Evolutionary conservation across 2,888 invertebrate species (phyloP).

Genomic region (Brassicogethes aeneus): DNA sequence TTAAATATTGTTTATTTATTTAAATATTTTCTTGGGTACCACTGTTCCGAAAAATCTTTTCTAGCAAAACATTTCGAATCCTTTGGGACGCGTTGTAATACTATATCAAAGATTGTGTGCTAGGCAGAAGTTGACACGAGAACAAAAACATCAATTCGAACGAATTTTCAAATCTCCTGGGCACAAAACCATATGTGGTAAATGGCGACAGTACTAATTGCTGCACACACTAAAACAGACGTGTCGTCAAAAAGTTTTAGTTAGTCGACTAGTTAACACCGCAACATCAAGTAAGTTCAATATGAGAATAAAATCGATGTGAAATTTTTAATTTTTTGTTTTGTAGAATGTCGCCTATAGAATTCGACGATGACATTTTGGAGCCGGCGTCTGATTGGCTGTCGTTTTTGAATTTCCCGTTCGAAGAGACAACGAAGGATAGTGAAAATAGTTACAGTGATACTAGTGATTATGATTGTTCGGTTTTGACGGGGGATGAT

Average conservation of each 20-base stretch:
- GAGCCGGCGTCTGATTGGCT: conserved; percentile 8
- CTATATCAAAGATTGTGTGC: conserved; percentile 34
- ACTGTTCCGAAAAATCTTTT: conserved; percentile 24
- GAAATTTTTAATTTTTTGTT: too few relatives aligned
- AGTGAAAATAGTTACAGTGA: conserved; percentile 11
- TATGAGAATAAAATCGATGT: too few relatives aligned
- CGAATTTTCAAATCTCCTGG: conserved; percentile 32
- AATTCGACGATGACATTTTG: neutral
- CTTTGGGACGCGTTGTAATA: conserved; percentile 31
- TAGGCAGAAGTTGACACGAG: conserved; percentile 39
- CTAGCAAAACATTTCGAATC: conserved; percentile 25
- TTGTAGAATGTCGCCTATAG: too few relatives aligned
- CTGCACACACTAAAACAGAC: neutral
- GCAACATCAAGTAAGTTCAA: neutral
- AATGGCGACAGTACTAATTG: conserved; percentile 22
- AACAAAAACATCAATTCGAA: conserved; percentile 28
- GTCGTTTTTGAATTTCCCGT: conserved; percentile 20
- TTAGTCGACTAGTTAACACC: neutral
- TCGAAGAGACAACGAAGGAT: conserved; percentile 15
- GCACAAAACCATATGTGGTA: conserved; percentile 28
- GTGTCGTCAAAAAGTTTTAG: neutral
- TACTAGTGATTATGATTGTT: conserved; percentile 2
- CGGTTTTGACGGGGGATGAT: conserved; percentile 22
- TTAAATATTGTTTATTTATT: too few relatives aligned
- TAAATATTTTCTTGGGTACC: too few relatives aligned